Evolutionary conservation across 2,113 vertebrate genomes (phyloP).

Genomic region (Lycocorax pyrrhopterus): DNA sequence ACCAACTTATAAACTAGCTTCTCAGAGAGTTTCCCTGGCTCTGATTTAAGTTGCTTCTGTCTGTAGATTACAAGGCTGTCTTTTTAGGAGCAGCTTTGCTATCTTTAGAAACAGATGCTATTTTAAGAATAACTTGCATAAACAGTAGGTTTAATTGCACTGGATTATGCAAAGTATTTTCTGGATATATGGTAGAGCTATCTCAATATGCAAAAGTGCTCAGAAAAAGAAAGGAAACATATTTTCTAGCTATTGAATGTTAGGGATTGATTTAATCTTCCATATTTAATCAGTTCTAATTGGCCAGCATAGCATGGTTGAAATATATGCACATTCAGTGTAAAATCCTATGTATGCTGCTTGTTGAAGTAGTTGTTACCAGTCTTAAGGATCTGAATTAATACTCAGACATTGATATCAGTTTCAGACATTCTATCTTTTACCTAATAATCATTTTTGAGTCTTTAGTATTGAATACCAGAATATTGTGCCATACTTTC

Average conservation of each 20-base stretch:
- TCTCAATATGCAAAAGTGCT: neutral
- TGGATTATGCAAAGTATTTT: slow-evolving; percentile 7
- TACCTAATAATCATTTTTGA: neutral
- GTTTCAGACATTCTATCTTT: neutral
- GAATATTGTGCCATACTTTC: neutral
- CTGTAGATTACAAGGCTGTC: neutral
- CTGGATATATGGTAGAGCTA: neutral
- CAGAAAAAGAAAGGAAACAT: neutral
- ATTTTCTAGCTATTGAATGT: neutral
- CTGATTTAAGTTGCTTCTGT: neutral
- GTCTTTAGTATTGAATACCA: neutral
- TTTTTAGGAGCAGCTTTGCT: slow-evolving; percentile 1
- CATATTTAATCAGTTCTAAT: neutral
- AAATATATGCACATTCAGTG: neutral
- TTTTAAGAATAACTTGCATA: neutral
- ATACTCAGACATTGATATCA: neutral
- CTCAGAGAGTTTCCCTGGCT: neutral
- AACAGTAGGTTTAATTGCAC: neutral
- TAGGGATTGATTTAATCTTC: neutral
- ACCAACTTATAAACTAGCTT: neutral
- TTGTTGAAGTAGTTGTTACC: neutral
- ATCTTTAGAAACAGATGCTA: neutral
- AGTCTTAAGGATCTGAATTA: neutral
- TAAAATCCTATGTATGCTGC: neutral
- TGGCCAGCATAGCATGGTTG: neutral